Base-by-base conservation (phyloP, 2,113 vertebrate genomes). In the Ascaphus truei region DNA sequence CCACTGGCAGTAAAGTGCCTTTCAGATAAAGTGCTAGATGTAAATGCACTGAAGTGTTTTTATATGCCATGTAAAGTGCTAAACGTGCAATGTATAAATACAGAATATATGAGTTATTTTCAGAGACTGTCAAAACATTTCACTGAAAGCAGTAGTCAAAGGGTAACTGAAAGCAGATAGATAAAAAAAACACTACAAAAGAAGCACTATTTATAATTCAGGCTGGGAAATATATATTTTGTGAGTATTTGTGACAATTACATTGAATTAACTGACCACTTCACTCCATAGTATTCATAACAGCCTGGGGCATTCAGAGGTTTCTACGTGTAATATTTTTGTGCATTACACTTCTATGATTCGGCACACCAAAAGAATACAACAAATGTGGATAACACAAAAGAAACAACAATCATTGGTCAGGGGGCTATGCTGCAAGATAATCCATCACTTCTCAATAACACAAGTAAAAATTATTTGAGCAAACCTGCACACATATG, bases 41-140 rank as follows among this genome's bases (percentile, higher is more conserved):
- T 59, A 59, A 59, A 59, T 39, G 56, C 36, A 59, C 36, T 59
- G 56, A 39, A 59, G 13, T 39, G 36, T 39, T 59, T n/a, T 59
- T 59, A 39, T 59, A 59, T 39, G 34, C 36, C 36, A 26, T 59
- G 33, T 59, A 59, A 59, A 59, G 36, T 59, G 56, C 56, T 33
- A 59, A 59, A 23, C 39, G 33, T 59, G 56, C 56, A 37, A 41
- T 57, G 53, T 31, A 57, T 57, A 36, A 57, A 57, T 57, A 57
- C 53, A 57, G 53, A 57, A 57, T 57, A 57, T 36, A 36, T 36
- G 31, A 57, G 53, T 57, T 31, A 57, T 16, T 22, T 57, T 29
- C 33, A 59, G 36, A 26, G 22, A 12, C 56, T 59, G 56, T 41
- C 56, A 37, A 59, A 57, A 57, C 31, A 57, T 57, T 57, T 57